Conservation (phyloP, 2,113 vertebrate genomes). For the Pholis gunnellus region DNA sequence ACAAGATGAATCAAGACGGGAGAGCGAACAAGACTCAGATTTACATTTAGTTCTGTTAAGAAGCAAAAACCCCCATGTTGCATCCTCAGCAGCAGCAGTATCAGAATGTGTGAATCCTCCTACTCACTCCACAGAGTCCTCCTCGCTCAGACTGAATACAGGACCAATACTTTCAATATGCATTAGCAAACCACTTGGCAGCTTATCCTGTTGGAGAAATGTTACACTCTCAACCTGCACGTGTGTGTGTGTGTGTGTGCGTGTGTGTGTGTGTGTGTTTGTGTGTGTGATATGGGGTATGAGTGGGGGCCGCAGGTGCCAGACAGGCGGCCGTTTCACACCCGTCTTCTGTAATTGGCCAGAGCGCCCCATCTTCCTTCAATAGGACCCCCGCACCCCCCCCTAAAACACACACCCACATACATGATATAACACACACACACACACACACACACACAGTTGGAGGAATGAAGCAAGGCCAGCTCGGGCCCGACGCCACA, state of each 20-base stretch:
- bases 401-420: background rate
- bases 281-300: slow-evolving; percentile 61
- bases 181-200: slow-evolving; percentile 65
- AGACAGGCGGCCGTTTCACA: slow-evolving; percentile 84
- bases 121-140: slow-evolving; percentile 47
- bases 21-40: too few relatives aligned
- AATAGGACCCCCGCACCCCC: slow-evolving; percentile 57
- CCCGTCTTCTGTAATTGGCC: slow-evolving; percentile 91
- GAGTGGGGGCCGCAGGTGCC: slow-evolving; percentile 85
- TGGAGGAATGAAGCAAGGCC: slow-evolving; percentile 79
- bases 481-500: slow-evolving; percentile 85
- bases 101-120: slow-evolving; percentile 53
- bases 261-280: slow-evolving; percentile 23
- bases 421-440: slow-evolving; percentile 23
- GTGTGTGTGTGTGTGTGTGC: slow-evolving; percentile 28
- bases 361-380: slow-evolving; percentile 74
- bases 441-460: slow-evolving; percentile 43
- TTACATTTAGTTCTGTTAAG: slow-evolving; percentile 10
- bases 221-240: slow-evolving; percentile 54
- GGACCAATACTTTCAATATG: slow-evolving; percentile 50
- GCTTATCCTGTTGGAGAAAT: slow-evolving; percentile 62
- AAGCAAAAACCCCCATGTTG: slow-evolving; percentile 13
- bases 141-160: slow-evolving; percentile 29
- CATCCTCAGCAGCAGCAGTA: slow-evolving; percentile 14
- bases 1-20: background rate